A percentile compares a stretch with the other conserved stretches of the same genome.
Evolutionary conservation across 2,888 invertebrate species (phyloP).

Genomic region (Mechanitis mazaeus): DNA sequence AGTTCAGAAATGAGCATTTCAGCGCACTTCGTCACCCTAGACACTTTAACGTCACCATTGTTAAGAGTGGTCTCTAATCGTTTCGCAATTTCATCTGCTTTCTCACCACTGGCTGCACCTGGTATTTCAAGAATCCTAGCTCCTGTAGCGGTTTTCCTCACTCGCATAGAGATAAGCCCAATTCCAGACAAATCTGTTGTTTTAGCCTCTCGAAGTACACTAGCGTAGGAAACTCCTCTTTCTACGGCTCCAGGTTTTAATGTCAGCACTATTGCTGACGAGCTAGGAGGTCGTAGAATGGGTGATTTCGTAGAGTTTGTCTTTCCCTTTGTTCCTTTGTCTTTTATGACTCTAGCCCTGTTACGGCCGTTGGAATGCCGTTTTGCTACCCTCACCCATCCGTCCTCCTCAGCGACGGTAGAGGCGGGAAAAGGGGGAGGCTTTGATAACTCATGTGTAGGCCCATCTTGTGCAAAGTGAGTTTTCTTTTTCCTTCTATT

Average conservation of each 20-base stretch:
- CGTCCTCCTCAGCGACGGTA: no score
- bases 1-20: conserved; percentile 25
- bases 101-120: not conserved
- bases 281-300: not conserved
- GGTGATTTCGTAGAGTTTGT: no score
- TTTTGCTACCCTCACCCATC: no score
- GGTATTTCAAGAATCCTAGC: not conserved
- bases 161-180: not conserved
- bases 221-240: not conserved
- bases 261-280: not conserved
- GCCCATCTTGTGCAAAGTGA: no score
- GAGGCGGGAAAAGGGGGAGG: no score
- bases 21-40: not conserved
- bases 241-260: not conserved
- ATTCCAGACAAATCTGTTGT: not conserved
- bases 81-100: not conserved
- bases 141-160: not conserved
- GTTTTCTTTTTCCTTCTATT: no score
- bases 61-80: not conserved
- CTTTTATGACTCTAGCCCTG: no score
- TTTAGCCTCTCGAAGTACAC: not conserved
- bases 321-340: no score
- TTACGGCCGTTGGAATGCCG: not conserved
- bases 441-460: no score
- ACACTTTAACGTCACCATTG: not conserved